A percentile compares a stretch with the other conserved stretches of the same genome.
These are phyloP conservation scores for Alentia gelatinosa DNA, from an alignment of 2,888 invertebrate genomes.

Conservation along the genomic window DNA sequence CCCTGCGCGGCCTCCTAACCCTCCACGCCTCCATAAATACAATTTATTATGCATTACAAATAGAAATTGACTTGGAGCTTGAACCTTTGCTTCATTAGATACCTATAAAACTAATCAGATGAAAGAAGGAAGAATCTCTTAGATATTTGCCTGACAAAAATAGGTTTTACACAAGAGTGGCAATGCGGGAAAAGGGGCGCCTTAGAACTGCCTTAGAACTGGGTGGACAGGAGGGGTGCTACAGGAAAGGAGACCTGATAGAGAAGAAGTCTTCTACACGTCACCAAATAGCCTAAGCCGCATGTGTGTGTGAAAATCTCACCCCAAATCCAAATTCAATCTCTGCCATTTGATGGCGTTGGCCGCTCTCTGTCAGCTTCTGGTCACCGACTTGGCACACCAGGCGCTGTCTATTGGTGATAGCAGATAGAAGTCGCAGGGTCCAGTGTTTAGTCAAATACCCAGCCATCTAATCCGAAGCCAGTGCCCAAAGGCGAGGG, in stretches of 20 bases:
- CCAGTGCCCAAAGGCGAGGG: background rate
- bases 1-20: background rate
- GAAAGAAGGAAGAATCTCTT: too few species aligned
- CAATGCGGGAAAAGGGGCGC: too few species aligned
- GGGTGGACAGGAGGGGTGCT: too few species aligned
- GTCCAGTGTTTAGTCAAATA: conserved; percentile 21
- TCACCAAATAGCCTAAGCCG: background rate
- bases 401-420: background rate
- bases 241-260: too few species aligned
- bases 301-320: background rate
- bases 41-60: conserved; percentile 30
- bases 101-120: background rate
- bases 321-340: conserved; percentile 10
- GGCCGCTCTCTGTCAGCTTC: background rate
- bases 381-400: background rate
- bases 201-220: too few species aligned
- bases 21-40: background rate
- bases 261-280: background rate
- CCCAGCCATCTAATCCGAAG: background rate
- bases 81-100: conserved; percentile 4
- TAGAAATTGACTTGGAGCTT: background rate
- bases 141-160: too few species aligned
- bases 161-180: too few species aligned
- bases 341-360: background rate
- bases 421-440: background rate